Base-by-base conservation (phyloP, 1,140 invertebrate species). In the Coboldia fuscipes region DNA sequence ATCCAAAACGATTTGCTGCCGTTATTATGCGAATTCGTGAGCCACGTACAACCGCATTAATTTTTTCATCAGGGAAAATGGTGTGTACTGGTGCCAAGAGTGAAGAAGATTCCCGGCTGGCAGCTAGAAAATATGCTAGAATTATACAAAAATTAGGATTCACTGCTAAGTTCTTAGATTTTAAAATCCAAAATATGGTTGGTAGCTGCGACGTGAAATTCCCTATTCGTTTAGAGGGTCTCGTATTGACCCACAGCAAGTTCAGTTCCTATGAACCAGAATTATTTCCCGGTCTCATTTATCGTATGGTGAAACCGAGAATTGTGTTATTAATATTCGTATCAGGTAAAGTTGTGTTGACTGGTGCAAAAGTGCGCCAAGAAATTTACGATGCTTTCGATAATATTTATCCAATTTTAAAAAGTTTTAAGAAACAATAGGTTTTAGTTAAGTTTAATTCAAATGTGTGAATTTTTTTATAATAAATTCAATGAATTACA, bases 151-250 rank as follows among this genome's bases (percentile, higher is more conserved):
- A 98, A 60, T 62, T 99, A 17, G 93, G 92, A 36, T 97, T 97
- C 67, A 69, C 73, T 17, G 93, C 93, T 5, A 97, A 97, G 60
- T 99, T 99, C 59, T 66, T 94, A 32, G 92, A 99, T 51, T 99
- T 99, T 53, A 99, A 98, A 69, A 94, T 99, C 43, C 94, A 99
- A 63, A 99, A 99, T 54, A 99, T 99, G 90, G 96, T 99, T 27
- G 96, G 92, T 9, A 97, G 88, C 49, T 97, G 92, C 64, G 94
- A 99, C 64, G 92, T 99, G 0, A 96, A 94, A 56, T 99, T 99
- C 62, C 92, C 93, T 4, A 97, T 99, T 42, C 72, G 92, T 48
- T 61, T 99, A 30, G 96, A 99, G 68, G 92, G 90, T 34, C 65
- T 99, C 30, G 89, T 96, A 30, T 63, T 97, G 14, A 94, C 86